Conservation (phyloP, 1,140 invertebrate genomes). For the Calephelis virginiensis region DNA sequence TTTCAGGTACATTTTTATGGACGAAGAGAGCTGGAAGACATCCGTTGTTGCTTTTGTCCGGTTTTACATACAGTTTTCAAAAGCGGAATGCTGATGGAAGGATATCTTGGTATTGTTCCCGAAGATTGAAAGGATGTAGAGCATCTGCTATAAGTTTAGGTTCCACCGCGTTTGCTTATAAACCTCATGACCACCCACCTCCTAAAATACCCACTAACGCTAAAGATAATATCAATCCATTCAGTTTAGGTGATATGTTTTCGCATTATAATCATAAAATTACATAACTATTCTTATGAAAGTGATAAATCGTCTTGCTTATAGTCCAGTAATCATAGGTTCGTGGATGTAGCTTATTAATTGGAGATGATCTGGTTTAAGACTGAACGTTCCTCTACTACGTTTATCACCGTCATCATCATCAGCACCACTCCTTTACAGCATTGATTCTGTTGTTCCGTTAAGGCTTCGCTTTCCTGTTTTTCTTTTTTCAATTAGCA, state of each 20-base stretch:
- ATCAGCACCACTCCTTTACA: too few species aligned
- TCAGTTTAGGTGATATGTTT: conserved; percentile 25
- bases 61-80: conserved; percentile 68
- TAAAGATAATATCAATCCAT: conserved; percentile 16
- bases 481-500: too few species aligned
- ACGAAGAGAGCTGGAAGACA: conserved; percentile 66
- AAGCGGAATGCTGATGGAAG: conserved; percentile 65
- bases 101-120: conserved; percentile 67
- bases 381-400: too few species aligned
- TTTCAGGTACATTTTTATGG: conserved; percentile 59
- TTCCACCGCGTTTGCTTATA: conserved; percentile 39
- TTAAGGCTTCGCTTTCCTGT: too few species aligned
- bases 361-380: too few species aligned
- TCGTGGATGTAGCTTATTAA: too few species aligned
- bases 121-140: conserved; percentile 61
- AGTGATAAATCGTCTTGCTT: too few species aligned
- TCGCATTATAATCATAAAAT: not conserved
- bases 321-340: too few species aligned
- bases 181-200: conserved; percentile 58
- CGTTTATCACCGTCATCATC: too few species aligned
- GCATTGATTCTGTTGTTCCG: too few species aligned
- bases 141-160: conserved; percentile 63
- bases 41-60: conserved; percentile 53
- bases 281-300: too few species aligned
- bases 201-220: conserved; percentile 38